Evolutionary conservation across 1,140 invertebrate species (phyloP).

Genomic region (Augochlora pura): DNA sequence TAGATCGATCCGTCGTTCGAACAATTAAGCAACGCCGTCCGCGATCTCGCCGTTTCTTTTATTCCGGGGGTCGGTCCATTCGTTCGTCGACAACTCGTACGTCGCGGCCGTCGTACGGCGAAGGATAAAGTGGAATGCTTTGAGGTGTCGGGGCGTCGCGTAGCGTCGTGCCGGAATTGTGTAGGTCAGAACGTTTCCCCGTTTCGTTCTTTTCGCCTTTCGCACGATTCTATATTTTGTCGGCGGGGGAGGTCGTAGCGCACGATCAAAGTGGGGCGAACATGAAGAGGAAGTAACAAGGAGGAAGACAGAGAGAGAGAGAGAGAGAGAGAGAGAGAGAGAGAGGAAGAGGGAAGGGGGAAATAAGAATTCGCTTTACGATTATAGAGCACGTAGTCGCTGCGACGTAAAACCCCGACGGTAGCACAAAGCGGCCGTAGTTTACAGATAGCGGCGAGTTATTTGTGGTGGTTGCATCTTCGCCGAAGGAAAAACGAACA

Average conservation of each 20-base stretch:
- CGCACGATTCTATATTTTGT: constrained; percentile 4
- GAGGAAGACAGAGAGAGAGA: too few relatives aligned
- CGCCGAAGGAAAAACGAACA: constrained; percentile 52
- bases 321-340: not conserved
- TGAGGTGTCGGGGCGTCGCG: not conserved
- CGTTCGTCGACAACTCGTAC: not conserved
- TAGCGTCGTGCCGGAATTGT: constrained; percentile 9
- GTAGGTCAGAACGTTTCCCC: constrained; percentile 10
- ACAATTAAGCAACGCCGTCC: not conserved
- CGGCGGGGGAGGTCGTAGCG: not conserved
- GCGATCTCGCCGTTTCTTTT: not conserved
- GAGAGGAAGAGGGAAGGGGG: not conserved
- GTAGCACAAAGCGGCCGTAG: constrained; percentile 55
- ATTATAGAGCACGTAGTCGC: constrained; percentile 59
- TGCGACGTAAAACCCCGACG: constrained; percentile 48
- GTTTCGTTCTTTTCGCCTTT: not conserved
- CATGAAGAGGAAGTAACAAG: not conserved
- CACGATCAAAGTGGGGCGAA: not conserved
- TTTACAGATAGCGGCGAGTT: constrained; percentile 62
- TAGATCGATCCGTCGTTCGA: not conserved
- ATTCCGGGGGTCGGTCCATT: not conserved
- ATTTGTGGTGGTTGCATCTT: constrained; percentile 57
- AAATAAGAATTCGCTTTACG: constrained; percentile 60
- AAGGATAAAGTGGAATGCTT: constrained; percentile 14
- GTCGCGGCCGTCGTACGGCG: not conserved